These are phyloP conservation scores for Bothrops jararaca DNA, from an alignment of 2,113 vertebrate species.

Conservation along the genomic window DNA sequence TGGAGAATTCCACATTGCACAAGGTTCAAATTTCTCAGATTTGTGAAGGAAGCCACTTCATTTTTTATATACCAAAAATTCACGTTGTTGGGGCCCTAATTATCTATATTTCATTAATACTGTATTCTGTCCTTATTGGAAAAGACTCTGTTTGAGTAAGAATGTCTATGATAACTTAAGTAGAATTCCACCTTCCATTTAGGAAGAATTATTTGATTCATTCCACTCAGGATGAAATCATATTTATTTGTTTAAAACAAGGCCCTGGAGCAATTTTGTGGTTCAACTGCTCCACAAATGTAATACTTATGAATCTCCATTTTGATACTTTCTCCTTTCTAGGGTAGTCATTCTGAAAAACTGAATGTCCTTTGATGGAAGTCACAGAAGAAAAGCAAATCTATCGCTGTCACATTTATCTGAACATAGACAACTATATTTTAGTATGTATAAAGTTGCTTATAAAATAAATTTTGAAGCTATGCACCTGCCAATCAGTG, in stretches of 20 bases:
- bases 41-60: neutral
- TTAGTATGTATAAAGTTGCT: conserved; percentile 26
- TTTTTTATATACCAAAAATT: neutral
- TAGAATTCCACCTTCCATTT: neutral
- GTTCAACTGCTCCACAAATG: neutral
- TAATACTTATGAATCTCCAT: conserved; percentile 4
- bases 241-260: neutral
- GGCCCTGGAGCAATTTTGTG: neutral
- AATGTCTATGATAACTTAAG: neutral
- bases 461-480: conserved; percentile 27
- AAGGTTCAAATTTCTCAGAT: neutral
- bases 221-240: neutral
- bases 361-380: conserved; percentile 15
- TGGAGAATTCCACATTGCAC: neutral
- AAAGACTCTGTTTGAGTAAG: neutral
- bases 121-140: neutral
- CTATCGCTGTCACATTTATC: neutral
- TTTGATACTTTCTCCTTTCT: conserved; percentile 29
- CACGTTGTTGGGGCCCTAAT: neutral
- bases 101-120: neutral
- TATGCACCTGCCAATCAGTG: neutral
- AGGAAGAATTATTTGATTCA: neutral
- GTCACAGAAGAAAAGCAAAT: conserved; percentile 29
- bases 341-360: conserved; percentile 52
- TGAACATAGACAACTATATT: conserved; percentile 6